phyloP scores from a whole-genome alignment of 1,140 invertebrate genomes.

The Pachyrhynchus sulphureomaculatus region DNA sequence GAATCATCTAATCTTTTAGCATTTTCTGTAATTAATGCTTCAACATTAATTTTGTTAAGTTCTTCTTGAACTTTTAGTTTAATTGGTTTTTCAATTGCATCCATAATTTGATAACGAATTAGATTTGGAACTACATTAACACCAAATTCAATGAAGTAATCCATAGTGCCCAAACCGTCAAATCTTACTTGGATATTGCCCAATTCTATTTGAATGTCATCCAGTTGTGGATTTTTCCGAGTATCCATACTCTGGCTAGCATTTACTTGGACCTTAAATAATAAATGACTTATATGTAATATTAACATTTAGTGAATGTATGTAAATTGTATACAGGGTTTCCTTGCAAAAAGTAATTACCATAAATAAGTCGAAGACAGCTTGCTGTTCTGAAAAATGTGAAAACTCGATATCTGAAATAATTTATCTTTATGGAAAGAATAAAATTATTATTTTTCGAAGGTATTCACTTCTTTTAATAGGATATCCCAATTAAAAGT shows the following conservation, averaged over 20 bases:
- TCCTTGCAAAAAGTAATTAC: too few species aligned
- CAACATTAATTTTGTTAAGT: slow-evolving; percentile 70
- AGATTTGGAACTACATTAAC: slow-evolving; percentile 81
- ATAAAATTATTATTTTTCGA: too few species aligned
- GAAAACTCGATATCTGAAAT: too few species aligned
- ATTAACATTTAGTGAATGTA: background rate
- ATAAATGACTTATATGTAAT: background rate
- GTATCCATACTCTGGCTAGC: slow-evolving; percentile 76
- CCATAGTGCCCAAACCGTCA: slow-evolving; percentile 76
- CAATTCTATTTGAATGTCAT: slow-evolving; percentile 73
- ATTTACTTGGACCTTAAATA: slow-evolving; percentile 56
- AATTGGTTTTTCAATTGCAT: slow-evolving; percentile 74
- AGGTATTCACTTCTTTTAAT: too few species aligned
- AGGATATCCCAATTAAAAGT: too few species aligned
- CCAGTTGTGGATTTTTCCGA: slow-evolving; percentile 66
- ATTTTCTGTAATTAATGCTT: slow-evolving; percentile 68
- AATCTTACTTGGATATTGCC: slow-evolving; percentile 79
- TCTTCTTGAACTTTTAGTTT: slow-evolving; percentile 67
- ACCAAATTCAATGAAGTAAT: slow-evolving; percentile 75
- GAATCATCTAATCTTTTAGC: slow-evolving; percentile 64
- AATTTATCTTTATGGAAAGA: too few species aligned
- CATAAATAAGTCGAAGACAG: too few species aligned
- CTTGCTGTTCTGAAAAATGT: too few species aligned
- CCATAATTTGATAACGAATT: slow-evolving; percentile 80
- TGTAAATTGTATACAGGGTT: too few species aligned